Base-by-base conservation (phyloP, 2,797 vertebrate species). In the Alauda arvensis region DNA sequence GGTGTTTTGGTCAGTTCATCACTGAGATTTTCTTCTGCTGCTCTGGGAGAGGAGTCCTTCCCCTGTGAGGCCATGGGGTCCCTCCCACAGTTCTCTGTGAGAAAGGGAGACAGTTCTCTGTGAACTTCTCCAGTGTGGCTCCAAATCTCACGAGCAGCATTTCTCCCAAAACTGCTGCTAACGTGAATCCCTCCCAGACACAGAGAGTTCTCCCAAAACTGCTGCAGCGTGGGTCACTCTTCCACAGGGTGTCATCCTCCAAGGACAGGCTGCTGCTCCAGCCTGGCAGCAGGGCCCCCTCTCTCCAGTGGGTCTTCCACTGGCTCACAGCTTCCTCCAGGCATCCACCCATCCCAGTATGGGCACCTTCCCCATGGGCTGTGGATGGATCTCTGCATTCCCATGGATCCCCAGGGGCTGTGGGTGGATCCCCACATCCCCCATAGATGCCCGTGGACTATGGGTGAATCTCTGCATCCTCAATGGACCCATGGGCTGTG, bases 121-220 rank as follows among this genome's bases (percentile, higher is more conserved):
- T 19, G n/a, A 53, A 8, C 4, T 51, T 11, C 16, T 11, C 4
- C 14, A 9, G 6, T 0, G 0, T 60, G 46, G 14, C 4, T 37
- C 17, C 46, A 26, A 18, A 4, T 56, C 31, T 52, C 55, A 51
- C 0, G 1, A 51, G 26, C 31, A 51, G 31, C 31, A 68, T 13
- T 8, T 4, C 21, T 18, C 3, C 28, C 61, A 46, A 11, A 42
- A 9, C 29, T 78, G 8, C 8, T 57, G 34, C 43, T 40, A 49
- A 2, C 2, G 3, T 48, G 29, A 40, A 3, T 7, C 4, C 15
- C 15, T 4, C 9, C 12, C 34, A 33, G 0, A 0, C 51, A 12
- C 33, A 66, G 9, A 66, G 34, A 66, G 42, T 3, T 15, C 12
- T 48, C 31, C 43, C 29, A 40, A 57, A 56, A 18, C 24, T 48